Evolutionary conservation across 2,797 vertebrate species (phyloP).

Genomic region (Hirundo rustica): DNA sequence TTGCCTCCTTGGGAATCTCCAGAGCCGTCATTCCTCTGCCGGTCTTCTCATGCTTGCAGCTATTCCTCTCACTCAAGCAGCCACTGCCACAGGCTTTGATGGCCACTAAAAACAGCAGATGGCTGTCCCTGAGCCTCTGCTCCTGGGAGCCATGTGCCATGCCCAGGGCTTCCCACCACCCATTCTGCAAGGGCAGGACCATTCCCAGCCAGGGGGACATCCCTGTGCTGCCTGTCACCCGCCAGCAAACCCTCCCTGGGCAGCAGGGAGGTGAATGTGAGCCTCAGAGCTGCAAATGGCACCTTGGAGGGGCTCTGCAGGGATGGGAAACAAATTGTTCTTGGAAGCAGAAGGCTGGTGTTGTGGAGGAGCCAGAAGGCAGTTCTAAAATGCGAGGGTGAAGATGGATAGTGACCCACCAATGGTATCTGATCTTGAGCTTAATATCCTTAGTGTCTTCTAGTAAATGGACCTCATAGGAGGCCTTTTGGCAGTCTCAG

Average conservation of each 20-base stretch:
- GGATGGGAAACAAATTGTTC: neutral
- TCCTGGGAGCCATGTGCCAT: neutral
- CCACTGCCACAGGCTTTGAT: neutral
- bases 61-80: neutral
- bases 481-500: neutral
- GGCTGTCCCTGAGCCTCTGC: neutral
- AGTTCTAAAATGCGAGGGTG: fast-evolving
- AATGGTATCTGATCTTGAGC: neutral
- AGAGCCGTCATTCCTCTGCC: fast-evolving
- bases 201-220: neutral
- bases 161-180: neutral
- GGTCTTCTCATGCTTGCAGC: neutral
- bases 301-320: neutral
- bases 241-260: neutral
- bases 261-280: neutral
- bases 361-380: neutral
- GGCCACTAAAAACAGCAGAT: neutral
- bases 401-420: neutral
- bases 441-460: neutral
- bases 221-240: neutral
- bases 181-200: neutral
- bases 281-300: neutral
- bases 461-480: neutral
- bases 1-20: fast-evolving
- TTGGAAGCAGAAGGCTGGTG: neutral